Evolutionary conservation across 2,797 vertebrate genomes (phyloP).

Genomic region (Oreochromis grahami): DNA sequence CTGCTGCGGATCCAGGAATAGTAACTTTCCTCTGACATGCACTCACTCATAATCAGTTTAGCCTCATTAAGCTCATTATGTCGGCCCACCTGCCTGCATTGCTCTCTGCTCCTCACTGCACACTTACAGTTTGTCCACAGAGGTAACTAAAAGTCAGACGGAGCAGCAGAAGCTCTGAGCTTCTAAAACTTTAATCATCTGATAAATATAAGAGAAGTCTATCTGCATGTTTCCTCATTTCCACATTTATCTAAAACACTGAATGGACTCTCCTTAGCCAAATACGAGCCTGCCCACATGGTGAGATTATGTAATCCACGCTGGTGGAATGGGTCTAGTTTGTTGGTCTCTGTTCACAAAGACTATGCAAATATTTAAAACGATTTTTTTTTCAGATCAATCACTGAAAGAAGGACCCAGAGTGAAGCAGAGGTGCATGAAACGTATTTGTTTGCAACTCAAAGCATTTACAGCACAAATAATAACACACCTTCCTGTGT

Average conservation of each 20-base stretch:
- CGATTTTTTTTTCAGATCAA: not conserved
- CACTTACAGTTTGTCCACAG: conserved; percentile 5
- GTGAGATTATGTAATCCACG: conserved; percentile 23
- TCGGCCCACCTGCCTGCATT: conserved; percentile 60
- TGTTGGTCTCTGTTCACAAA: not conserved
- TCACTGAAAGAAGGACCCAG: not conserved
- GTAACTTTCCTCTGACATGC: conserved; percentile 52
- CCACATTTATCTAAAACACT: conserved; percentile 3
- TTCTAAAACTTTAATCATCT: not conserved
- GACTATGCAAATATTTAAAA: not conserved
- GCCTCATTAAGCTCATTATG: conserved; percentile 75
- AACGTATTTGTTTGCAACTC: not conserved
- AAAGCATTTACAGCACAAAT: not conserved
- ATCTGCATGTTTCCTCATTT: not conserved
- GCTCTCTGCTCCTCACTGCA: conserved; percentile 17
- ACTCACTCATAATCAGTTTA: conserved; percentile 69
- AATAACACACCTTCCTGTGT: not conserved
- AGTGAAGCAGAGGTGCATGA: not conserved
- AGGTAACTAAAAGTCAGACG: not conserved
- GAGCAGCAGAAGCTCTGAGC: not conserved
- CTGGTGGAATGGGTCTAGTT: not conserved
- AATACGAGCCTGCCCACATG: conserved; percentile 37
- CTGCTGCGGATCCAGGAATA: conserved; percentile 65
- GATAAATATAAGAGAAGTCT: not conserved
- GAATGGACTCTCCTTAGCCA: conserved; percentile 34